Evolutionary conservation across 1,140 invertebrate species (phyloP).

Genomic region (Sycophila sp.): DNA sequence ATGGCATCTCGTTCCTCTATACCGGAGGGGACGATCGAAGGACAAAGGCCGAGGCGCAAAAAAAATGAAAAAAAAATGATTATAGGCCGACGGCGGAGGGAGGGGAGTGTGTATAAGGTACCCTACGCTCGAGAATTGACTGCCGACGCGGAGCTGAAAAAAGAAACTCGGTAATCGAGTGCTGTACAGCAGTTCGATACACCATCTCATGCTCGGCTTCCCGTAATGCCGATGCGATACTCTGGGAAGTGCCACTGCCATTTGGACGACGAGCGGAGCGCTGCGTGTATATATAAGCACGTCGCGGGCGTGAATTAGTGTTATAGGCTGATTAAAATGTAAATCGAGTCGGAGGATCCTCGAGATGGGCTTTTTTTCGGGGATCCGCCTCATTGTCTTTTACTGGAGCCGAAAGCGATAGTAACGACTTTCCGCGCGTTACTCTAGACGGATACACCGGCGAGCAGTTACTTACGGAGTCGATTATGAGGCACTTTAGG

Average conservation of each 20-base stretch:
- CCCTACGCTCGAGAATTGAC: no score
- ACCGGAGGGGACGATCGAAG: no score
- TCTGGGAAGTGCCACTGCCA: no score
- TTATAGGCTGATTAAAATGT: constrained; percentile 38
- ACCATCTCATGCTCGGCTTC: not conserved
- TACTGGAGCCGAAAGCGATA: no score
- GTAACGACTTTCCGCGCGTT: no score
- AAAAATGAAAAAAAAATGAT: no score
- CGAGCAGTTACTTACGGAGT: no score
- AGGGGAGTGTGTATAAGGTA: no score
- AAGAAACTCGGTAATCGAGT: constrained; percentile 9
- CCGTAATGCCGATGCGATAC: constrained; percentile 1
- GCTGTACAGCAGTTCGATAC: not conserved
- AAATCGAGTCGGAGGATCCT: constrained; percentile 22
- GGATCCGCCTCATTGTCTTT: constrained; percentile 7
- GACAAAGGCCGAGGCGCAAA: constrained; percentile 18
- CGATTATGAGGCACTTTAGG: no score
- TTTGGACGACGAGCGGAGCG: no score
- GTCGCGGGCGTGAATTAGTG: constrained; percentile 16
- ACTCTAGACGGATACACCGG: no score
- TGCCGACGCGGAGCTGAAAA: constrained; percentile 8
- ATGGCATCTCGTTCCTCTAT: no score
- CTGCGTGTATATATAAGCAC: not conserved
- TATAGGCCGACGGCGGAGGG: constrained; percentile 7
- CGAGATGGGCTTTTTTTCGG: not conserved